These are phyloP conservation scores for Heliconius nattereri DNA, from an alignment of 1,140 invertebrate genomes.

Conservation along the genomic window DNA sequence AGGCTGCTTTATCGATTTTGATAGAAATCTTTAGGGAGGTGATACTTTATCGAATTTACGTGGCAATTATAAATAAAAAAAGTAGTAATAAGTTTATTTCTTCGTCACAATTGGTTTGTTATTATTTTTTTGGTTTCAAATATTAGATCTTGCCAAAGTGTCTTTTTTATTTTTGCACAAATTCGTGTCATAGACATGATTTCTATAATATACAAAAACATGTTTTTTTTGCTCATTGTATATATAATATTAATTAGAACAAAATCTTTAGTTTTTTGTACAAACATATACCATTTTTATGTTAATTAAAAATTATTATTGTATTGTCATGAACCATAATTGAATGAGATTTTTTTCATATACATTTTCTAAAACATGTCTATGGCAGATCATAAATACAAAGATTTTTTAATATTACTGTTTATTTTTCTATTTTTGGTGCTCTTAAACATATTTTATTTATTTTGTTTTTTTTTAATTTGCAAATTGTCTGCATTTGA, in stretches of 20 bases:
- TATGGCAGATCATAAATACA: not conserved
- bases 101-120: slow-evolving; percentile 57
- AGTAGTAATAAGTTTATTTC: slow-evolving; percentile 44
- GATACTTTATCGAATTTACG: slow-evolving; percentile 78
- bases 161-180: not conserved
- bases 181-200: not conserved
- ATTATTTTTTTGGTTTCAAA: slow-evolving; percentile 43
- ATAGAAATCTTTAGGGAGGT: slow-evolving; percentile 50
- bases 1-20: slow-evolving; percentile 31
- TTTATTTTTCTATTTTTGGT: slow-evolving; percentile 50
- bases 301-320: not conserved
- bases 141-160: slow-evolving; percentile 71
- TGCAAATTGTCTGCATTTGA: slow-evolving; percentile 57
- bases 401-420: not conserved
- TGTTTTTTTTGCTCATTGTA: not conserved
- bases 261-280: not conserved
- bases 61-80: slow-evolving; percentile 58
- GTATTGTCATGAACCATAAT: not conserved
- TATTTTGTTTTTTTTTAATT: slow-evolving; percentile 16
- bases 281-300: not conserved
- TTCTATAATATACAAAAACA: not conserved
- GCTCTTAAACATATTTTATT: slow-evolving; percentile 38
- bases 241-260: not conserved
- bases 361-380: not conserved
- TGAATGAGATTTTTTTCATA: not conserved